Evolutionary conservation across 1,140 invertebrate genomes (phyloP).

Genomic region (Himalopsyche phryganea): DNA sequence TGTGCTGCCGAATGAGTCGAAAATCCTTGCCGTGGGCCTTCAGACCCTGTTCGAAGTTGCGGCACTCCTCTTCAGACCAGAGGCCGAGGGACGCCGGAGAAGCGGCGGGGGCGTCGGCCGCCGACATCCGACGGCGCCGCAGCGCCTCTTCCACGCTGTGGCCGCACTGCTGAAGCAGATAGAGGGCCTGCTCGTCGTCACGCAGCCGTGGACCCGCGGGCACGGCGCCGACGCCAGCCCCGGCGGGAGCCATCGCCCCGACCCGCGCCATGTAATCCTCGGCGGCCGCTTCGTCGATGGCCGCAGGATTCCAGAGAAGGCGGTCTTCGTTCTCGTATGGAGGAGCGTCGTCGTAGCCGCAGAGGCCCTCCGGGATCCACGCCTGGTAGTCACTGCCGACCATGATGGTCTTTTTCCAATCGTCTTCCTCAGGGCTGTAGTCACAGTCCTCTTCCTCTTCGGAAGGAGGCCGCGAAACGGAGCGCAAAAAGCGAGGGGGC

Average conservation of each 20-base stretch:
- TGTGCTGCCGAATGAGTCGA: slow-evolving; percentile 89
- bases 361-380: slow-evolving; percentile 85
- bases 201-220: slow-evolving; percentile 77
- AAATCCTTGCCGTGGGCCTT: slow-evolving; percentile 95
- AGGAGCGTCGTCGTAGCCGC: slow-evolving; percentile 85
- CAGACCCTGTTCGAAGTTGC: slow-evolving; percentile 93
- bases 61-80: slow-evolving; percentile 97
- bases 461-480: slow-evolving; percentile 86
- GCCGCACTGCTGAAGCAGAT: slow-evolving; percentile 87
- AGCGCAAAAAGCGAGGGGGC: slow-evolving; percentile 81
- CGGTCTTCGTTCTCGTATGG: slow-evolving; percentile 97
- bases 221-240: slow-evolving; percentile 56
- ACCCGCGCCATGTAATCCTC: slow-evolving; percentile 79
- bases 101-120: slow-evolving; percentile 63
- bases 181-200: slow-evolving; percentile 94
- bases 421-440: slow-evolving; percentile 73
- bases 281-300: slow-evolving; percentile 68
- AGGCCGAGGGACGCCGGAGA: slow-evolving; percentile 73
- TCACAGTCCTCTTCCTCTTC: slow-evolving; percentile 75
- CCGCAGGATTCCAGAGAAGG: slow-evolving; percentile 86
- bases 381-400: slow-evolving; percentile 94
- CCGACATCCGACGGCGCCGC: slow-evolving; percentile 76
- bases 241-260: slow-evolving; percentile 49
- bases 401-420: slow-evolving; percentile 88
- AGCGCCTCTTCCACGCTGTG: slow-evolving; percentile 92